Base-by-base conservation (phyloP, 2,888 invertebrate genomes). In the Cephus nigrinus region DNA sequence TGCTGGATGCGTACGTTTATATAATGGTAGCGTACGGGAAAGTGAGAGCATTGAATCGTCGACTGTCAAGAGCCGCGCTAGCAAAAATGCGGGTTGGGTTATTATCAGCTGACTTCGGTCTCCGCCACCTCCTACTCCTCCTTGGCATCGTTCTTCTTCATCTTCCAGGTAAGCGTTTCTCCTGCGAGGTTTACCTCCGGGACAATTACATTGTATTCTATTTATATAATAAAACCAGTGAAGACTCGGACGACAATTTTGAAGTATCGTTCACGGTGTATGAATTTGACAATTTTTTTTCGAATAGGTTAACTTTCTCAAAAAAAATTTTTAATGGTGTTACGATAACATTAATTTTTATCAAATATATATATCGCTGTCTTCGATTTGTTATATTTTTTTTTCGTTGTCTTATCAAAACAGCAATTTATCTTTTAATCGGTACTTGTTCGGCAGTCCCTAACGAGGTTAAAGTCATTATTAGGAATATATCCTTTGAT, bases 1-100 rank as follows among this genome's bases (percentile, higher is more conserved):
- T 74, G 80, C 73, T 73, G 78, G 80, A 82, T 78, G 82, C 81
- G 82, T 86, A 76, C 84, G 84, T 88, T 87, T 88, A 88, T 88
- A 88, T 88, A 88, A 87, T 83, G 87, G 82, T 83, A 82, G 83
- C 80, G 81, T 34, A 78, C 82, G 85, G 83, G 84, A 88, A 88
- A 86, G 88, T 85, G 82, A 83, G 83, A 87, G 80, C 89, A 89
- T 86, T 89, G 84, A 87, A 85, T 85, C 86, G 86, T 83, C 81
- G 84, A 84, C 87, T 86, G 86, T 88, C 86, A 87, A 84, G 83
- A 82, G 83, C 76, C 82, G 81, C 81, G 76, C 78, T 55, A 71
- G 75, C 75, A 34, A 75, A 75, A 83, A 84, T 79, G 84, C 82
- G 88, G 80, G 84, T 84, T 81, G 77, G 75, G 75, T 76, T 74